Percentiles rank a stretch among this genome's conserved stretches.
These are phyloP conservation scores for Premnoplex brunnescens DNA, from an alignment of 2,797 vertebrate species.

Conservation along the genomic window DNA sequence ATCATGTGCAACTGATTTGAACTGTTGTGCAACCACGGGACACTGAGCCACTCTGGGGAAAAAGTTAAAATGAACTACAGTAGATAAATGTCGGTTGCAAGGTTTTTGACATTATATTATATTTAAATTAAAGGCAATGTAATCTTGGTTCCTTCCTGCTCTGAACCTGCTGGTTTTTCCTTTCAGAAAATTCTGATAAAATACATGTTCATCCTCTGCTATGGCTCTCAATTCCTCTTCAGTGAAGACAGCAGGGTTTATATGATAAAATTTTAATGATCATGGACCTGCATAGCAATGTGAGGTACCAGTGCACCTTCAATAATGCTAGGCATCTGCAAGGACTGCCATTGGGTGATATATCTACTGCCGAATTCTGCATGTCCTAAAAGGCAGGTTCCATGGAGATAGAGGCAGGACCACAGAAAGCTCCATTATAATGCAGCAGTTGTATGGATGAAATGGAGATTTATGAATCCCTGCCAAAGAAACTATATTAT, in stretches of 20 bases:
- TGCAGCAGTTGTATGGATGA: conserved; percentile 49
- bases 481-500: conserved; percentile 73
- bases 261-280: conserved; percentile 80
- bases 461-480: conserved; percentile 76
- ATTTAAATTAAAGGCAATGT: conserved; percentile 75
- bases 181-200: conserved; percentile 76
- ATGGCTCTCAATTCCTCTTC: conserved; percentile 71
- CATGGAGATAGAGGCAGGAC: conserved; percentile 49
- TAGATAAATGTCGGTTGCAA: conserved; percentile 72
- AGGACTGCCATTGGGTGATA: conserved; percentile 60
- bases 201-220: conserved; percentile 69
- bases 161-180: conserved; percentile 61
- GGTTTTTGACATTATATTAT: conserved; percentile 61
- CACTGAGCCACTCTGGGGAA: conserved; percentile 62
- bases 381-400: conserved; percentile 56
- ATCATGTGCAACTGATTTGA: conserved; percentile 67
- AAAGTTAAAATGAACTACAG: conserved; percentile 70
- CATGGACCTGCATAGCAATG: conserved; percentile 71
- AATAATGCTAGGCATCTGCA: conserved; percentile 54
- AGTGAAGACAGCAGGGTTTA: conserved; percentile 71
- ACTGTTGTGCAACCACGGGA: conserved; percentile 65
- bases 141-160: conserved; percentile 68
- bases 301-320: conserved; percentile 70
- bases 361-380: conserved; percentile 48
- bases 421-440: conserved; percentile 65